Conservation (phyloP, 2,888 invertebrate species). For the Xanthia icteritia region DNA sequence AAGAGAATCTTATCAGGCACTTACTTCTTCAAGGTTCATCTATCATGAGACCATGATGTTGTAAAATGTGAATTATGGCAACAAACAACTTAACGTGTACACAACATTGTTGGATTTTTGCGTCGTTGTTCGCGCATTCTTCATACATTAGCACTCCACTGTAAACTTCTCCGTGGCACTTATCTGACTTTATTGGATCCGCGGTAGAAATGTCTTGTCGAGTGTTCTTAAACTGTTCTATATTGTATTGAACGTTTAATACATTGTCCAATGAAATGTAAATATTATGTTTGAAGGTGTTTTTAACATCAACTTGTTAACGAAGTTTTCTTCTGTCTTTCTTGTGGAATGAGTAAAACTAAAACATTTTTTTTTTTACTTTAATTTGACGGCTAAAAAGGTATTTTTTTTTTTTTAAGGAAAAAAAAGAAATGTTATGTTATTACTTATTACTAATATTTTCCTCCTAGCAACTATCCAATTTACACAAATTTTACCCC, state of each 20-base stretch:
- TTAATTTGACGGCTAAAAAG: too few species aligned
- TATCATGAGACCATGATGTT: neutral
- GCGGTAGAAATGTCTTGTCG: constrained; percentile 54
- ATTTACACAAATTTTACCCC: neutral
- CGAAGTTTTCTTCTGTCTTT: neutral
- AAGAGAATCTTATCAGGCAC: neutral
- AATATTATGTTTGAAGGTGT: constrained; percentile 18
- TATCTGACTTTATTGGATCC: constrained; percentile 53
- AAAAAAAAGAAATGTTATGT: too few species aligned
- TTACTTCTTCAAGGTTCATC: neutral
- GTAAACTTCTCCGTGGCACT: constrained; percentile 15
- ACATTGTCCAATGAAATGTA: constrained; percentile 41
- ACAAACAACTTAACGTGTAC: neutral
- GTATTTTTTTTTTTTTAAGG: too few species aligned
- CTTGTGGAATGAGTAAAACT: neutral
- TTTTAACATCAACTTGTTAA: neutral
- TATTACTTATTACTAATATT: too few species aligned
- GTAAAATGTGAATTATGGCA: neutral
- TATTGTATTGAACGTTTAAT: constrained; percentile 50
- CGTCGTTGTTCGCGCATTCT: neutral
- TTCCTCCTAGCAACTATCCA: too few species aligned
- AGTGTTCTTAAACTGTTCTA: constrained; percentile 40
- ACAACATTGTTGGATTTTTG: neutral
- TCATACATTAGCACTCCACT: constrained; percentile 35
- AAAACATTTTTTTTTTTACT: neutral